phyloP scores from a whole-genome alignment of 2,888 invertebrate species.

The Cyaniris semiargus region DNA sequence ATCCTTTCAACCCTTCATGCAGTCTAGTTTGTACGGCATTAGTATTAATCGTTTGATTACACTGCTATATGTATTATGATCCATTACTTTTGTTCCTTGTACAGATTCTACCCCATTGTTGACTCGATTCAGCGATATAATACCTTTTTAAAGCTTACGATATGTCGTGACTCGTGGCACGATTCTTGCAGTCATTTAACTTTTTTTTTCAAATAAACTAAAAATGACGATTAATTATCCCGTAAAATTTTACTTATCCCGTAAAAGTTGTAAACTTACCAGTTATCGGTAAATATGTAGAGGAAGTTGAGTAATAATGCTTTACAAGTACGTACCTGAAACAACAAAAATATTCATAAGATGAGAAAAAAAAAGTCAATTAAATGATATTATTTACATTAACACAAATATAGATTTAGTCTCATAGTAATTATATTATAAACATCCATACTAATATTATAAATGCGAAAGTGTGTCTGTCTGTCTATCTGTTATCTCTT shows the following conservation, averaged over 20 bases:
- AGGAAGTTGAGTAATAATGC: neutral
- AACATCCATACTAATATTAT: too few species aligned
- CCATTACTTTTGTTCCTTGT: slow-evolving; percentile 41
- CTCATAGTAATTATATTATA: too few species aligned
- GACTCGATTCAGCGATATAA: slow-evolving; percentile 39
- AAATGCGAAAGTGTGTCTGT: too few species aligned
- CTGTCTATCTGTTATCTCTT: too few species aligned
- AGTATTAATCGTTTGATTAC: slow-evolving; percentile 13
- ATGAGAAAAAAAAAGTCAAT: slow-evolving; percentile 16
- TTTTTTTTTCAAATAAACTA: neutral
- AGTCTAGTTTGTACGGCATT: slow-evolving; percentile 22
- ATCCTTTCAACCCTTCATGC: slow-evolving; percentile 2
- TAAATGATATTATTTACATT: too few species aligned
- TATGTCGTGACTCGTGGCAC: slow-evolving; percentile 31
- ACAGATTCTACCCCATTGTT: slow-evolving; percentile 43
- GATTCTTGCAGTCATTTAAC: neutral
- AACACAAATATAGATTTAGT: too few species aligned
- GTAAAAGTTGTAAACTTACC: neutral
- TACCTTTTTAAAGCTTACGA: slow-evolving; percentile 35
- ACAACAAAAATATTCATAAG: neutral
- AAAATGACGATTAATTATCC: too few species aligned
- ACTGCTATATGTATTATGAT: slow-evolving; percentile 34
- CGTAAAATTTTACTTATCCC: neutral
- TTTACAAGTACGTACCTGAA: slow-evolving; percentile 6
- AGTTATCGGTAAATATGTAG: neutral